Base-by-base conservation (phyloP, 2,797 vertebrate genomes). In the Cynodonichthys magdalenae region DNA sequence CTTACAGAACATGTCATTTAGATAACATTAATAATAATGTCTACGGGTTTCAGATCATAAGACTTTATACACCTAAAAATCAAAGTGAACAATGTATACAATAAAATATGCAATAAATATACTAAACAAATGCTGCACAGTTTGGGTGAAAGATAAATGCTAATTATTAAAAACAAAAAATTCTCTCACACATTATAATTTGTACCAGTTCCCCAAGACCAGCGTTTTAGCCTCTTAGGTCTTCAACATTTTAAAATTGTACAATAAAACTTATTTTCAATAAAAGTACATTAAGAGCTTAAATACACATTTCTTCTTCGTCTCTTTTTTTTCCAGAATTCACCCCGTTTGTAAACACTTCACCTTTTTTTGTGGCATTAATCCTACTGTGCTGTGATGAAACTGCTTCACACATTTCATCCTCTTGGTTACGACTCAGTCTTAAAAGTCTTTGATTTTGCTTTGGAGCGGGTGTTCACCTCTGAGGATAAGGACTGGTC, bases 391-490 rank as follows among this genome's bases (percentile, higher is more conserved):
- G 42, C 24, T 62, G 17, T n/a, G 28, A n/a, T 53, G 52, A 54
- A 39, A 19, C 15, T 28, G 15, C 31, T 11, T 0, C 17, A 36
- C 7, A 58, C 28, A 10, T 45, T 24, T 56, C n/a, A 9, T 24
- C 28, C 15, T 62, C 10, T 19, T 8, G 17, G 42, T 83, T 74
- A 89, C 0, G 70, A 51, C 41, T 92, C 85, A 1, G 59, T 73
- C 71, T 85, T 88, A 48, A 48, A 48, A 17, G 36, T 79, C 63
- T 88, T 92, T 53, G 90, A 84, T 77, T 93, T 92, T 8, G 87
- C 74, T 83, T 84, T 91, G 66, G 91, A 89, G 60, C 88, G 89
- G 0, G 90, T 92, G 74, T 84, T 92, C 64, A 93, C 86, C 69
- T 93, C 92, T 0, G 86, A 79, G 63, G 77, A 20, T 5, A 71